Conservation (phyloP, 1,140 invertebrate genomes). For the Meloidogyne exigua region DNA sequence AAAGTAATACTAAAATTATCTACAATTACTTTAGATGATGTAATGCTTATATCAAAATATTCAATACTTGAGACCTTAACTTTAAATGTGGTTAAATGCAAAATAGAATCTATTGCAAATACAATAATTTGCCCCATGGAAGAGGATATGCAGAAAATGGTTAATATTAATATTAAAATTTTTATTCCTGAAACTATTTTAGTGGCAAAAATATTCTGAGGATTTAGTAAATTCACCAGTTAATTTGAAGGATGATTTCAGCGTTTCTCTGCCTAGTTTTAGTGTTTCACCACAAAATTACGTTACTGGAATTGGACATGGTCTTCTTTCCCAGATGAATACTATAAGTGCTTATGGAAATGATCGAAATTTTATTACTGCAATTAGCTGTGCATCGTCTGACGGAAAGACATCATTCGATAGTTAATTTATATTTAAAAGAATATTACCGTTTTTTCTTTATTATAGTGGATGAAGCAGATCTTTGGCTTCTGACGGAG, state of each 20-base stretch:
- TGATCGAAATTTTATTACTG: constrained; percentile 45
- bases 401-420: constrained; percentile 28
- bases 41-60: constrained; percentile 31
- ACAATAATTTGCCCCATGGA: constrained; percentile 48
- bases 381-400: constrained; percentile 39
- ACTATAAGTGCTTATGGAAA: constrained; percentile 43
- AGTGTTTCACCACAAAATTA: constrained; percentile 51
- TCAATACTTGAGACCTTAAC: constrained; percentile 37
- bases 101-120: constrained; percentile 45
- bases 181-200: neutral
- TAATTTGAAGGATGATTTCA: constrained; percentile 33
- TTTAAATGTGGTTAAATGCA: constrained; percentile 40
- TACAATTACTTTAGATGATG: constrained; percentile 15
- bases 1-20: neutral
- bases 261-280: constrained; percentile 43
- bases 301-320: constrained; percentile 52
- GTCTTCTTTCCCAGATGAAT: constrained; percentile 50
- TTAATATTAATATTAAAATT: neutral
- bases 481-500: constrained; percentile 49
- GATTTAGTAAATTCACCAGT: constrained; percentile 16
- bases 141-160: constrained; percentile 50
- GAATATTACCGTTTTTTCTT: neutral
- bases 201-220: constrained; percentile 21
- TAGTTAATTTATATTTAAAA: constrained; percentile 30
- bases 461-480: constrained; percentile 47